Base-by-base conservation (phyloP, 2,113 vertebrate genomes). In the Scartelaos histophorus region DNA sequence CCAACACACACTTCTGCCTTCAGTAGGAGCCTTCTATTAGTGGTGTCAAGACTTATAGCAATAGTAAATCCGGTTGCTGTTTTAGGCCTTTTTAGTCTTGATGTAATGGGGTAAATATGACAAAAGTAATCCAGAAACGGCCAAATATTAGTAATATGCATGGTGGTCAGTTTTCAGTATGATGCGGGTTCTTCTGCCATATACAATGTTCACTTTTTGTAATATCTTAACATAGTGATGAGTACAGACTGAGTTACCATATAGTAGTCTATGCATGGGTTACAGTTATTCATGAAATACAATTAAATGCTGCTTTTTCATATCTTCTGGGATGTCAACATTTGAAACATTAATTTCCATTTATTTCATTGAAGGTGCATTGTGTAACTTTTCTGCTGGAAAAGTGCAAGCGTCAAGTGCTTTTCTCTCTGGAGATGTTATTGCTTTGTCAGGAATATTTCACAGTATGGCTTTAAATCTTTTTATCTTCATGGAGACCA, bases 251-350 rank as follows among this genome's bases (percentile, higher is more conserved):
- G 69, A 74, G 46, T 81, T 74, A 74, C 70, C 74, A 78, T 83
- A 79, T 68, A 76, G 74, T 90, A 87, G 81, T 87, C 86, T 88
- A 89, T 89, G 91, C 91, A 92, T 92, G 89, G 75, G 67, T 83
- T 75, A 84, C 80, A 83, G 81, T 83, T 85, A 85, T 86, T 84
- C 72, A 84, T 81, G 73, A 67, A 72, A 71, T 86, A 85, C 54
- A 81, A 79, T 73, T 82, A 89, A 87, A 81, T 88, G 85, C 89
- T 90, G 85, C 84, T 86, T 58, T 84, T 87, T 82, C 76, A 22
- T 80, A 78, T 75, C 67, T 43, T 56, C 45, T 70, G 60, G 57
- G 74, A 78, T 65, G 69, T 78, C 29, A 7, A 74, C 43, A 29
- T 58, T 66, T 73, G 21, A 78, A 77, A 51, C 61, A 29, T 71